These are phyloP conservation scores for Melipona quadrifasciata DNA, from an alignment of 1,140 invertebrate genomes.

Conservation along the genomic window DNA sequence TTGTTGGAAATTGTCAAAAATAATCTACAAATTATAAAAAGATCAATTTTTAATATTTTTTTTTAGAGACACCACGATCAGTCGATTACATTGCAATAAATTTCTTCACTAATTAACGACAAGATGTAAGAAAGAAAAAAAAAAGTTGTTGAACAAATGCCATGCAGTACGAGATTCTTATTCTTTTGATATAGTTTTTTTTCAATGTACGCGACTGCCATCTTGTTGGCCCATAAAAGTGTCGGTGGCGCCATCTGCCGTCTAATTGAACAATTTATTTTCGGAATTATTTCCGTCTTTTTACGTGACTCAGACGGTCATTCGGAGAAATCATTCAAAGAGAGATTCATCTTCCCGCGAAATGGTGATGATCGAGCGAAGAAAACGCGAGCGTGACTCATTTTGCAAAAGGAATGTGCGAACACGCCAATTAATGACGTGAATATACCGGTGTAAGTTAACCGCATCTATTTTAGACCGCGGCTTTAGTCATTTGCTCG, in stretches of 20 bases:
- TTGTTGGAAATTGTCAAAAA: background rate
- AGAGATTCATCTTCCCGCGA: constrained; percentile 12
- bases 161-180: constrained; percentile 2
- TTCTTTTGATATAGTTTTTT: constrained; percentile 19
- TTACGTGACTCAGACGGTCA: constrained; percentile 38
- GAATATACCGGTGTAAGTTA: background rate
- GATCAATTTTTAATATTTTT: too few species aligned
- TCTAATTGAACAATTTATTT: constrained; percentile 19
- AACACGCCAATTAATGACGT: background rate
- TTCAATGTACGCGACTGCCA: background rate
- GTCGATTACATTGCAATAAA: background rate
- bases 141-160: constrained; percentile 52
- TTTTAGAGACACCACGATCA: background rate
- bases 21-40: too few species aligned
- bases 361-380: constrained; percentile 4
- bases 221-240: constrained; percentile 17
- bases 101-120: background rate
- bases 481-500: background rate
- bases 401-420: background rate
- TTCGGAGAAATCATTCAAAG: constrained; percentile 24
- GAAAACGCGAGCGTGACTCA: constrained; percentile 20
- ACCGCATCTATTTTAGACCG: background rate
- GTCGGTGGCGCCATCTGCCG: constrained; percentile 46
- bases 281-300: constrained; percentile 32
- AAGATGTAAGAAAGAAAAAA: background rate